Evolutionary conservation across 2,113 vertebrate species (phyloP), one percentile per base, ranked within the genome.

Genomic region (Paramormyrops kingsleyae): DNA sequence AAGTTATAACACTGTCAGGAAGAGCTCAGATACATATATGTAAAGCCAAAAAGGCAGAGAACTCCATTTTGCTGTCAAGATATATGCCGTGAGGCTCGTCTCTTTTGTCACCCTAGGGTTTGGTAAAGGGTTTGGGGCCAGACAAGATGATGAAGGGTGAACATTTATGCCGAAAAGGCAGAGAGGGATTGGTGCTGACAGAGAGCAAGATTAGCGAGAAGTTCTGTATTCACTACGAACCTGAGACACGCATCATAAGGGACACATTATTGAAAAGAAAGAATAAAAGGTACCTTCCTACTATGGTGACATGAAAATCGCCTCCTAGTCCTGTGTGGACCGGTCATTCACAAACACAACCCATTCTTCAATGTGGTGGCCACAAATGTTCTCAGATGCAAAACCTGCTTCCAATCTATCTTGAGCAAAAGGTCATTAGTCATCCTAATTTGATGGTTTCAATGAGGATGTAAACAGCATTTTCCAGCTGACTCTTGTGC

Each of bases 41-140:
- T 52, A 44, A 83, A 90, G 88, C 90, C n/a, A 35, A 27, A 87
- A 87, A 70, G 90, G 89, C 84, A 92, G 91, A 93, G 92, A 93
- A 93, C 92, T 94, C 91, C 31, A 52, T 89, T 90, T 90, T 62
- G 52, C 27, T 87, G 5, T 42, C 86, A 39, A 56, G 35, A 24
- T 12, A 15, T 13, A 5, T 27, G 49, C 49, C 46, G 56, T 90
- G 87, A 70, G 39, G 4, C 50, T 56, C 1, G 1, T 27, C 83
- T 90, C 47, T n/a, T 74, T 35, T 53, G 49, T 87, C 13, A 15
- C 44, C 24, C 47, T 31, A 5, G 17, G 10, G 10, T 50, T 17
- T 42, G 10, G 8, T 86, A 86, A 52, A 27, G 84, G 84, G 46
- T 35, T 49, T n/a, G 13, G 47, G 84, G 9, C n/a, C 47, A 52